Conservation (phyloP, 2,888 invertebrate genomes). For the Melieria picta region DNA sequence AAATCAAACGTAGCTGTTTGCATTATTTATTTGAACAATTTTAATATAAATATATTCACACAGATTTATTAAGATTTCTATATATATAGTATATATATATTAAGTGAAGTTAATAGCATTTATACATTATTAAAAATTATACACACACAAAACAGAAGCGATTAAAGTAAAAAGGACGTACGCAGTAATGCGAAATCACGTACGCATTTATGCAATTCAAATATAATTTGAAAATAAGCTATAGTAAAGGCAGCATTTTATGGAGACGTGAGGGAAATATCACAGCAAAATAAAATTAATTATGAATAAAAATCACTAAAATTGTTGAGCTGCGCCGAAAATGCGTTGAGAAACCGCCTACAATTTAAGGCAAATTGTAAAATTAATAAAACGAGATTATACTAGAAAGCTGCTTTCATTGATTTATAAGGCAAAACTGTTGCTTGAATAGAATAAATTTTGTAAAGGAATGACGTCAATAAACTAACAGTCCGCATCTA, state of each 20-base stretch:
- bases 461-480: no score
- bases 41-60: background rate
- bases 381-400: no score
- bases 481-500: no score
- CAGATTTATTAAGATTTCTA: background rate
- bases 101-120: conserved; percentile 19
- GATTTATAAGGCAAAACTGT: no score
- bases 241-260: conserved; percentile 12
- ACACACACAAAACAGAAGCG: background rate
- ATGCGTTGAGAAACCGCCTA: no score
- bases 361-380: no score
- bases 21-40: background rate
- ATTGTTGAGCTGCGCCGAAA: no score
- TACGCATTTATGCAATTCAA: conserved; percentile 9
- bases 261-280: conserved; percentile 4
- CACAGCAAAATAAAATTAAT: no score
- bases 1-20: no score
- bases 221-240: conserved; percentile 21
- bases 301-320: no score
- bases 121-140: conserved; percentile 11
- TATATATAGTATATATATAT: background rate
- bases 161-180: conserved; percentile 5
- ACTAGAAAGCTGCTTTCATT: no score
- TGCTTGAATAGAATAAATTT: no score
- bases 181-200: background rate